A percentile compares a stretch with the other conserved stretches of the same genome.
Evolutionary conservation across 2,113 vertebrate species (phyloP).

Genomic region (Nanorana parkeri): DNA sequence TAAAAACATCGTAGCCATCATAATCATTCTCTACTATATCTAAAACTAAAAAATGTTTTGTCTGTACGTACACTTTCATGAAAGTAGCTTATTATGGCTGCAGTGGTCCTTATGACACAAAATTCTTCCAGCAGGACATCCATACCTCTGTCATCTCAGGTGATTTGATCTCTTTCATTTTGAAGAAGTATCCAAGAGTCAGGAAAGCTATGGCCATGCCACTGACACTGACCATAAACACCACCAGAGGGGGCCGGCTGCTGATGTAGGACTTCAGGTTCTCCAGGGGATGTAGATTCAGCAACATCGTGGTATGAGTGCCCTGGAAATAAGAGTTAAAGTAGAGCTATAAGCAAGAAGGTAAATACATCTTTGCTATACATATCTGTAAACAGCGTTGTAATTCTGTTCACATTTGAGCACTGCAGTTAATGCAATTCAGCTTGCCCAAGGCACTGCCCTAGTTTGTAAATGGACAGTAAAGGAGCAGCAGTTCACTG

Average conservation of each 20-base stretch:
- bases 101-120: too few relatives aligned
- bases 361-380: neutral
- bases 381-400: neutral
- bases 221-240: conserved; percentile 98
- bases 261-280: conserved; percentile 92
- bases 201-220: conserved; percentile 96
- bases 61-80: too few relatives aligned
- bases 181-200: conserved; percentile 97
- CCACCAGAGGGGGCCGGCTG: conserved; percentile 93
- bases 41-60: too few relatives aligned
- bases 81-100: too few relatives aligned
- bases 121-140: neutral
- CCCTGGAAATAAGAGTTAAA: conserved; percentile 65
- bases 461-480: too few relatives aligned
- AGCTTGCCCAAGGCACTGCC: too few relatives aligned
- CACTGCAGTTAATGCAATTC: too few relatives aligned
- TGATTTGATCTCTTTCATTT: conserved; percentile 98
- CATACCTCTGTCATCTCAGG: conserved; percentile 93
- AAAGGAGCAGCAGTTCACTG: too few relatives aligned
- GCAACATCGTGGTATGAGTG: conserved; percentile 73
- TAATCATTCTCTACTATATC: too few relatives aligned
- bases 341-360: too few relatives aligned
- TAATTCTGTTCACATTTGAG: too few relatives aligned
- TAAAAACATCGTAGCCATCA: too few relatives aligned
- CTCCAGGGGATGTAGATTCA: conserved; percentile 86